Evolutionary conservation across 2,113 vertebrate genomes (phyloP).

Genomic region (Pseudorasbora parva): DNA sequence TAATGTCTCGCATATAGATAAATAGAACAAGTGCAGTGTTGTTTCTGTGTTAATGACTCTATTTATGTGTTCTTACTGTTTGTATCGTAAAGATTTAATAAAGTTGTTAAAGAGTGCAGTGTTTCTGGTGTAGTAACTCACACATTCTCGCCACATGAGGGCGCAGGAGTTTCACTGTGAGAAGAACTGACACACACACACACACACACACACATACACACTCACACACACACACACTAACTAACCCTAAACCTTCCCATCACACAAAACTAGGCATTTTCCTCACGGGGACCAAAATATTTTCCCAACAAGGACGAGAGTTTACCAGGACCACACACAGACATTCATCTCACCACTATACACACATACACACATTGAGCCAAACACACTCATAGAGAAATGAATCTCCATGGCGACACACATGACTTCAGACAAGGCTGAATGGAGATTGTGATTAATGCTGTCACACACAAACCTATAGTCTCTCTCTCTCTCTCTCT

Average conservation of each 20-base stretch:
- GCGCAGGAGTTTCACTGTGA: background rate
- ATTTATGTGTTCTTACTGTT: no score
- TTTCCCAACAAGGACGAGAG: no score
- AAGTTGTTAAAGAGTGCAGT: no score
- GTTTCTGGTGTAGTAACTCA: background rate
- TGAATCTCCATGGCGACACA: slow-evolving; percentile 46
- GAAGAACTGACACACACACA: background rate
- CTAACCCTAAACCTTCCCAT: no score
- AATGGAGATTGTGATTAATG: background rate
- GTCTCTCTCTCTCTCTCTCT: background rate
- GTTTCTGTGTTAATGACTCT: no score
- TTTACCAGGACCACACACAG: background rate
- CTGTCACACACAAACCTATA: background rate
- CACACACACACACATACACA: no score
- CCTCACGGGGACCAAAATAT: no score
- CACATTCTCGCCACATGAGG: background rate
- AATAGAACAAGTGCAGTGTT: background rate
- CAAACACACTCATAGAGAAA: slow-evolving; percentile 66
- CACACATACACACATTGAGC: background rate
- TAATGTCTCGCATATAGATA: no score
- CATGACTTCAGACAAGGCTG: background rate
- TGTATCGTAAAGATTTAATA: no score
- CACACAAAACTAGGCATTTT: no score
- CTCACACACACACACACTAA: no score
- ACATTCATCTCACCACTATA: background rate